phyloP scores from a whole-genome alignment of 2,888 invertebrate genomes.

The Agrilus biguttatus region DNA sequence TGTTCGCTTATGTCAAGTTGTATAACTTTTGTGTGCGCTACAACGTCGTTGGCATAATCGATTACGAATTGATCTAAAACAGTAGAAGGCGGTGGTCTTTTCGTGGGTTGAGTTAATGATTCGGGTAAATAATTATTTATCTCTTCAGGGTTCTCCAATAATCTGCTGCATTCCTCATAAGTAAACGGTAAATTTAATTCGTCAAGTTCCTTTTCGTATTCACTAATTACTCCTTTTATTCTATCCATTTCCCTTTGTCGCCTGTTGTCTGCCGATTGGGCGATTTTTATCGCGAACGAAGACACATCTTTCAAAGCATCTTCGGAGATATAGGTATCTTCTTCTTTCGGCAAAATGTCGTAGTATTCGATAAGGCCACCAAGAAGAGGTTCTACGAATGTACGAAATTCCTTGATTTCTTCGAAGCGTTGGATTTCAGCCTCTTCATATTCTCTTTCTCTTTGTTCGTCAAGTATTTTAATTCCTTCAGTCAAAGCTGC shows the following conservation, averaged over 20 bases:
- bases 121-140: conserved; percentile 29
- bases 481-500: conserved; percentile 14
- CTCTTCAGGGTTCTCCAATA: conserved; percentile 4
- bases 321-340: neutral
- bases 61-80: conserved; percentile 33
- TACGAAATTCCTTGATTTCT: conserved; percentile 28
- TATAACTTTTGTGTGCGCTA: conserved; percentile 29
- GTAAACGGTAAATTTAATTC: neutral
- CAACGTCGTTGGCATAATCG: conserved; percentile 31
- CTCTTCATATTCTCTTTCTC: conserved; percentile 26
- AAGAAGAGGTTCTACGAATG: conserved; percentile 7
- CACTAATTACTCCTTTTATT: neutral
- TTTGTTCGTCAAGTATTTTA: conserved; percentile 12
- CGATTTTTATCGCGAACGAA: conserved; percentile 15
- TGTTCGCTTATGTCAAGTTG: conserved; percentile 31
- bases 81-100: conserved; percentile 17
- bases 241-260: neutral
- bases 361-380: too few relatives aligned
- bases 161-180: conserved; percentile 3
- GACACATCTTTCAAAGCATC: conserved; percentile 12
- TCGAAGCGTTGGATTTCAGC: conserved; percentile 28
- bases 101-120: conserved; percentile 16
- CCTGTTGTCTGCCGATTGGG: neutral
- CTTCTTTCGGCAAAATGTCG: neutral
- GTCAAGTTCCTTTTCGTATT: neutral